Evolutionary conservation across 2,113 vertebrate genomes (phyloP).

Genomic region (Megatriorchis doriae): DNA sequence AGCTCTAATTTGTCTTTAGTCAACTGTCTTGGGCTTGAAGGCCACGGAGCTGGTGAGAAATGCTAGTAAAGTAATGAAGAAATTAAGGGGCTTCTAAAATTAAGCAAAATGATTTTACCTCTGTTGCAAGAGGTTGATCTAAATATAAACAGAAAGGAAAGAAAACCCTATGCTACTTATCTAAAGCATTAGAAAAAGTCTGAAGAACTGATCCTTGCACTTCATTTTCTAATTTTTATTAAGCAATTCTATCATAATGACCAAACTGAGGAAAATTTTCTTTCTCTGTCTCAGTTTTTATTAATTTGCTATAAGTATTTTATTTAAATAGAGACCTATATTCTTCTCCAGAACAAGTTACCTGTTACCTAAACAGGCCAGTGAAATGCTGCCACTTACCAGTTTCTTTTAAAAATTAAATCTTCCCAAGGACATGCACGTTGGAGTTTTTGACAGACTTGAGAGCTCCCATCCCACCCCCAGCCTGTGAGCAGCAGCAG

Average conservation of each 20-base stretch:
- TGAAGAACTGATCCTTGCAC: background rate
- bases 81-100: constrained; percentile 69
- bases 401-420: background rate
- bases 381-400: background rate
- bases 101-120: constrained; percentile 64
- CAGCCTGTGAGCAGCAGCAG: background rate
- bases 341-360: background rate
- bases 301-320: background rate
- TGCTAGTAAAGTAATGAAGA: constrained; percentile 32
- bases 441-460: background rate
- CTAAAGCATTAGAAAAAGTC: constrained; percentile 1
- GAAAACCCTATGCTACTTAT: constrained; percentile 49
- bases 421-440: background rate
- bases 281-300: background rate
- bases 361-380: background rate
- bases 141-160: constrained; percentile 70
- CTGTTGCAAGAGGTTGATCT: constrained; percentile 56
- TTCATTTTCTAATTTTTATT: constrained; percentile 57
- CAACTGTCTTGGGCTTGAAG: constrained; percentile 66
- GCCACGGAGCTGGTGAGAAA: constrained; percentile 27
- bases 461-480: background rate
- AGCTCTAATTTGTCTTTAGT: constrained; percentile 73
- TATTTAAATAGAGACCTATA: background rate
- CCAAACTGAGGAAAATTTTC: background rate
- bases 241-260: background rate